A percentile compares a stretch with the other conserved stretches of the same genome.
These are phyloP conservation scores for Sinelater perroti DNA, from an alignment of 2,888 invertebrate species.

Conservation along the genomic window DNA sequence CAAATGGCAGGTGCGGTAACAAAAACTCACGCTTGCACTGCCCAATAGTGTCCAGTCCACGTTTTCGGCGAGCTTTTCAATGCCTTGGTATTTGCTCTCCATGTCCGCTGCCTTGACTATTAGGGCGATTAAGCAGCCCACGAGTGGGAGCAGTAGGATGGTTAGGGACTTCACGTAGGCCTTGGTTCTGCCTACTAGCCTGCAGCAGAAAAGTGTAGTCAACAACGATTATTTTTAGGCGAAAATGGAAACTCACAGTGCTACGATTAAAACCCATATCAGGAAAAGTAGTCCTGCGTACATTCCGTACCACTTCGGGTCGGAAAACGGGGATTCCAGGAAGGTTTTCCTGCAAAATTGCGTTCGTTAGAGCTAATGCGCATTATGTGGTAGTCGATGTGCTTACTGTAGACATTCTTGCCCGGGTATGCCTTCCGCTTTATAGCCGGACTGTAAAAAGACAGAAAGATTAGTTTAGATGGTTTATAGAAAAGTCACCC, in stretches of 20 bases:
- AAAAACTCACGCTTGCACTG: constrained; percentile 53
- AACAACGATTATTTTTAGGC: constrained; percentile 42
- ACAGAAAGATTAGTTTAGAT: constrained; percentile 16
- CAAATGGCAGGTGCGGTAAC: no score
- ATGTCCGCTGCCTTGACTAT: constrained; percentile 53
- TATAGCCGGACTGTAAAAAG: constrained; percentile 55
- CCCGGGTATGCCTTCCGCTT: constrained; percentile 53
- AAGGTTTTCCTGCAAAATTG: constrained; percentile 58
- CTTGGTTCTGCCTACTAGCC: constrained; percentile 55
- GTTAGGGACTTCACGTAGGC: constrained; percentile 55
- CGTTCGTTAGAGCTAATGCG: background rate
- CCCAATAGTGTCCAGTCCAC: constrained; percentile 54
- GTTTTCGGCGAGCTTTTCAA: constrained; percentile 49
- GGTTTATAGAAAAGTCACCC: no score
- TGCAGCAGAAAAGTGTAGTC: no score
- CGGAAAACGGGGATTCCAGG: constrained; percentile 67
- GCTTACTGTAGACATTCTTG: constrained; percentile 59
- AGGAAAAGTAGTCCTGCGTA: constrained; percentile 70
- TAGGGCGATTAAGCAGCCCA: constrained; percentile 54
- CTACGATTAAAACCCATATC: constrained; percentile 70
- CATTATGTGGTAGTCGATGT: constrained; percentile 1
- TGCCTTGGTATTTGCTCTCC: constrained; percentile 48
- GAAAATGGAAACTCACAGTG: constrained; percentile 65
- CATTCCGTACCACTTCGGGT: constrained; percentile 72
- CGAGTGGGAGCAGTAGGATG: constrained; percentile 52